Conservation (phyloP, 2,797 vertebrate species). For the Clarias laeviceps region DNA sequence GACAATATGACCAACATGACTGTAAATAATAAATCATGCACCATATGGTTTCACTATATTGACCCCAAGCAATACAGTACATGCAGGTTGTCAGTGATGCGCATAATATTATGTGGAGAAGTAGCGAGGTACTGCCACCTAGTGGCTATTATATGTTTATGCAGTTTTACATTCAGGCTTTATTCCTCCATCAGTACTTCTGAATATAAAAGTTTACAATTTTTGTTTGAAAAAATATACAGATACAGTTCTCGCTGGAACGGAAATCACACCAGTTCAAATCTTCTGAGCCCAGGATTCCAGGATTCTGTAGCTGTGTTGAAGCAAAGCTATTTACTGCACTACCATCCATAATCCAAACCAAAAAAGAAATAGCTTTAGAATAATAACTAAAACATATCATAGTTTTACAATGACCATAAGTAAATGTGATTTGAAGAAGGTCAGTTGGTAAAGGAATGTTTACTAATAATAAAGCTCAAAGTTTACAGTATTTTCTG, state of each 20-base stretch:
- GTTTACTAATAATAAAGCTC: too few relatives aligned
- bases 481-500: background rate
- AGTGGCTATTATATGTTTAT: conserved; percentile 34
- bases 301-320: background rate
- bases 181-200: background rate
- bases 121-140: conserved; percentile 47
- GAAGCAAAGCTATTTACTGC: background rate
- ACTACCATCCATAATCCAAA: background rate
- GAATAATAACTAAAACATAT: background rate
- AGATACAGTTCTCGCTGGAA: too few relatives aligned
- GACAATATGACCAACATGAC: background rate
- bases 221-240: background rate
- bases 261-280: background rate
- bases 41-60: conserved; percentile 21
- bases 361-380: background rate
- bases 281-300: too few relatives aligned
- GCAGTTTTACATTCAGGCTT: background rate
- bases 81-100: background rate
- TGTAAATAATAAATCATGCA: conserved; percentile 33
- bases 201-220: background rate
- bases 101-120: background rate
- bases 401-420: background rate
- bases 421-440: background rate
- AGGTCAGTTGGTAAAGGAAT: background rate
- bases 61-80: conserved; percentile 5